Evolutionary conservation across 2,797 vertebrate genomes (phyloP), one percentile per base, ranked within the genome.

Genomic region (Artibeus jamaicensis): DNA sequence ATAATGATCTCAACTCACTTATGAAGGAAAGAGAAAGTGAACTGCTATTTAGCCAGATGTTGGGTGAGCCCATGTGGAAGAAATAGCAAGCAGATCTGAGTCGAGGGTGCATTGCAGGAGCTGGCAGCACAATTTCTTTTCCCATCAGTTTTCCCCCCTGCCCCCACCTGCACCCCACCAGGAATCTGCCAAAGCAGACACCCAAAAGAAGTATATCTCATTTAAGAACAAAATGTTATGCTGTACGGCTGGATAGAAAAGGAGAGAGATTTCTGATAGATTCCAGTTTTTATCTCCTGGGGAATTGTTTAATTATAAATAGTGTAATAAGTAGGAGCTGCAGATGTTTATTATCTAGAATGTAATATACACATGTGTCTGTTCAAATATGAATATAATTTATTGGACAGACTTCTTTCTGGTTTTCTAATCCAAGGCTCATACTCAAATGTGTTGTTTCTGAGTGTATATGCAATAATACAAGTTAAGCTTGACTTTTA

Each of bases 1-100:
- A 76, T 96, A 95, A 81, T 94, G 88, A 97, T 95, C 84, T 67
- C 73, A 70, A 24, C 89, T 96, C 93, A 68, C 93, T 97, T 32
- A 78, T 18, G 83, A 95, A 74, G 21, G 55, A 65, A 82, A 86
- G 68, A 44, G 59, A 89, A 95, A 96, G 46, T 1, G 4, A 74
- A 34, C 65, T 39, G 87, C 50, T 79, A 32, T 59, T 91, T 91
- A 81, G 57, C 93, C 82, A 22, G 62, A 59, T 48, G 81, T 68
- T 89, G 77, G 73, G 78, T 89, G 70, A 55, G 95, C 79, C 81
- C 84, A 14, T 11, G 46, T 95, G 92, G 77, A 95, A 73, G 93
- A 98, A 98, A 95, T 32, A 93, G 73, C 92, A 96, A 53, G 87
- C 18, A 10, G 24, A 79, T 93, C 4, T 86, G 78, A 85, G 48